These are phyloP conservation scores for Brachystomella parvula DNA, from an alignment of 1,140 invertebrate genomes.

Conservation along the genomic window DNA sequence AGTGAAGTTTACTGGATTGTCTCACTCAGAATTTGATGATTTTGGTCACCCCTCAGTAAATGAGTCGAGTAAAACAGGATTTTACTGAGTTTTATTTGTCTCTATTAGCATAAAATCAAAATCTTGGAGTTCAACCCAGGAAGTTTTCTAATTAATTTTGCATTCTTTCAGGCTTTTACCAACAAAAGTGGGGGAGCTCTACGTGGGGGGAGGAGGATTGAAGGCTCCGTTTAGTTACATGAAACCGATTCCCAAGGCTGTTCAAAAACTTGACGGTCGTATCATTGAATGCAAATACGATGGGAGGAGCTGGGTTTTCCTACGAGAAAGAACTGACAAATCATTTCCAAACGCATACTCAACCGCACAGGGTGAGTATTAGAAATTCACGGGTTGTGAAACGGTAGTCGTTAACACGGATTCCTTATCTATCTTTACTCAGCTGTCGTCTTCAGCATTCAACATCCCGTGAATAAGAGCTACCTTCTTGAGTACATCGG, in stretches of 20 bases:
- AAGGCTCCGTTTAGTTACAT: conserved; percentile 61
- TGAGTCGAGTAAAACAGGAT: background rate
- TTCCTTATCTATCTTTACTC: conserved; percentile 24
- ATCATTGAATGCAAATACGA: conserved; percentile 88
- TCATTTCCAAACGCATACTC: conserved; percentile 83
- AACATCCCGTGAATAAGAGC: conserved; percentile 71
- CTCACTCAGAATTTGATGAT: background rate
- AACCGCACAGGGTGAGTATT: conserved; percentile 64
- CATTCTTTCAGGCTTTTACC: conserved; percentile 57
- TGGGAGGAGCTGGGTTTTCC: conserved; percentile 75
- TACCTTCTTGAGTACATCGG: conserved; percentile 66
- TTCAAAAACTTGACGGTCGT: conserved; percentile 77
- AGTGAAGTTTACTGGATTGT: background rate
- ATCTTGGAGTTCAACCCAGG: too few species aligned
- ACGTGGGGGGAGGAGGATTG: conserved; percentile 57
- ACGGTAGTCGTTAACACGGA: background rate
- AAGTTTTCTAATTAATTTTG: conserved; percentile 7
- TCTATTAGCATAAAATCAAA: too few species aligned
- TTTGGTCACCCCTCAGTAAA: too few species aligned
- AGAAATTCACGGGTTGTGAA: too few species aligned
- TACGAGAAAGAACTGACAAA: conserved; percentile 94
- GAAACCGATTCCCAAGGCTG: conserved; percentile 59
- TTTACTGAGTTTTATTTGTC: too few species aligned
- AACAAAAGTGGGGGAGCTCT: conserved; percentile 66
- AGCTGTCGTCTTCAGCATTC: conserved; percentile 53